Evolutionary conservation across 2,797 vertebrate genomes (phyloP).

Genomic region (Chaetodon trifasciatus): DNA sequence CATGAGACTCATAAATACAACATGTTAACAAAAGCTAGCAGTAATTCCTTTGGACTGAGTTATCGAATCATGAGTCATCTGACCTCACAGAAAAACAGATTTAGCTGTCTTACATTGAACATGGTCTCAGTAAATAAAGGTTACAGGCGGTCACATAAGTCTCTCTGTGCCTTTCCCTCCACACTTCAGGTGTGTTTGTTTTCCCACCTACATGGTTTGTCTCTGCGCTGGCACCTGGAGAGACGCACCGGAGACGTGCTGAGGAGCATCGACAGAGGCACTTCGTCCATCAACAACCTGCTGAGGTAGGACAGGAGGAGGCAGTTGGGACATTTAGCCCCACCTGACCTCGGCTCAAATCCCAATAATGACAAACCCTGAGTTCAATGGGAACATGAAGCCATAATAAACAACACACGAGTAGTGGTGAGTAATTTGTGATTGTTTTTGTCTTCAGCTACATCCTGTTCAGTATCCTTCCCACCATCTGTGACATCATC

Average conservation of each 20-base stretch:
- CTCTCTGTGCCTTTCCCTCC: not conserved
- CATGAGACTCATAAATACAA: not conserved
- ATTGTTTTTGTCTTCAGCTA: slow-evolving; percentile 83
- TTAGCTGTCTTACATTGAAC: not conserved
- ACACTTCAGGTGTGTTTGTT: slow-evolving; percentile 89
- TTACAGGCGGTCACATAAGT: not conserved
- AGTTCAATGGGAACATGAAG: not conserved
- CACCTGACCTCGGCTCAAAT: not conserved
- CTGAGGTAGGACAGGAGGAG: slow-evolving; percentile 83
- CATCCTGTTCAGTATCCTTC: slow-evolving; percentile 92
- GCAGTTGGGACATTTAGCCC: not conserved
- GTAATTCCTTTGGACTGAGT: not conserved
- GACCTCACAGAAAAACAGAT: too few relatives aligned
- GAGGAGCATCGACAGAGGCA: slow-evolving; percentile 92
- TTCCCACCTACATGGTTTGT: slow-evolving; percentile 89
- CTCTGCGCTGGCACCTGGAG: slow-evolving; percentile 92
- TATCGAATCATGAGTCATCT: not conserved
- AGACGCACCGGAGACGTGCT: slow-evolving; percentile 92
- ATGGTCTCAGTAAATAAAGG: not conserved
- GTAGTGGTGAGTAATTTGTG: not conserved
- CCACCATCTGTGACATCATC: slow-evolving; percentile 91
- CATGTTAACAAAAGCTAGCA: not conserved
- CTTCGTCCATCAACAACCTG: slow-evolving; percentile 91
- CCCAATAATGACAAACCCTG: not conserved
- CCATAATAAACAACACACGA: not conserved